A percentile compares a stretch with the other conserved stretches of the same genome.
phyloP scores from a whole-genome alignment of 2,888 invertebrate species.

The Schrankia costaestrigalis region DNA sequence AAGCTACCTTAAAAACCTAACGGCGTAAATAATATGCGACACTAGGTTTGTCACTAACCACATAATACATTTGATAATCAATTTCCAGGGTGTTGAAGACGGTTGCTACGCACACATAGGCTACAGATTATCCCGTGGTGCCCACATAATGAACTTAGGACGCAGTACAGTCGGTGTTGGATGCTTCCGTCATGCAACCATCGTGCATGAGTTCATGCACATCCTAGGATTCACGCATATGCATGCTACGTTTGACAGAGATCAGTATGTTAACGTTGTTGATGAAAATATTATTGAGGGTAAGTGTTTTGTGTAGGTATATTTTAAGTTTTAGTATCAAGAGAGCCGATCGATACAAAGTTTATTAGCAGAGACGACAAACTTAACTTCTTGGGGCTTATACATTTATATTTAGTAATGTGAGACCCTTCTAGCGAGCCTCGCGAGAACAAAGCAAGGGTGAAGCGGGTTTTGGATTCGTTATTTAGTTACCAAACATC shows the following conservation, averaged over 20 bases:
- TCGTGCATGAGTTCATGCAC: slow-evolving; percentile 87
- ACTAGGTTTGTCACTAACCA: neutral
- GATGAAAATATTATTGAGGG: slow-evolving; percentile 84
- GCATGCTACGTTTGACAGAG: slow-evolving; percentile 69
- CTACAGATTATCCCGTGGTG: slow-evolving; percentile 56
- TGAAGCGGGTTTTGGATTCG: too few species aligned
- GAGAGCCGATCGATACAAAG: too few species aligned
- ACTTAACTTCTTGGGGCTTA: too few species aligned
- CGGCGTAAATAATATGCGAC: neutral
- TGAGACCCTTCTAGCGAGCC: too few species aligned
- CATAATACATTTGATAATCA: neutral
- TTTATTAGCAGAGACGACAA: too few species aligned
- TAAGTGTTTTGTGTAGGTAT: slow-evolving; percentile 41
- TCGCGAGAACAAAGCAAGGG: too few species aligned
- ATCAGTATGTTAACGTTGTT: slow-evolving; percentile 82
- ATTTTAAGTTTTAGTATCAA: too few species aligned
- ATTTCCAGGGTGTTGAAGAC: slow-evolving; percentile 45
- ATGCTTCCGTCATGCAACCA: slow-evolving; percentile 83
- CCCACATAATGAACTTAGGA: slow-evolving; percentile 77
- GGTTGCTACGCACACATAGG: slow-evolving; percentile 72
- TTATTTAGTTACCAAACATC: too few species aligned
- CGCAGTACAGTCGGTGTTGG: slow-evolving; percentile 68
- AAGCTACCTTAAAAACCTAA: too few species aligned
- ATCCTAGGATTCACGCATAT: slow-evolving; percentile 73
- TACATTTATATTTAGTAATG: too few species aligned